Base-by-base conservation (phyloP, 2,113 vertebrate species). In the Dromiciops gliroides region DNA sequence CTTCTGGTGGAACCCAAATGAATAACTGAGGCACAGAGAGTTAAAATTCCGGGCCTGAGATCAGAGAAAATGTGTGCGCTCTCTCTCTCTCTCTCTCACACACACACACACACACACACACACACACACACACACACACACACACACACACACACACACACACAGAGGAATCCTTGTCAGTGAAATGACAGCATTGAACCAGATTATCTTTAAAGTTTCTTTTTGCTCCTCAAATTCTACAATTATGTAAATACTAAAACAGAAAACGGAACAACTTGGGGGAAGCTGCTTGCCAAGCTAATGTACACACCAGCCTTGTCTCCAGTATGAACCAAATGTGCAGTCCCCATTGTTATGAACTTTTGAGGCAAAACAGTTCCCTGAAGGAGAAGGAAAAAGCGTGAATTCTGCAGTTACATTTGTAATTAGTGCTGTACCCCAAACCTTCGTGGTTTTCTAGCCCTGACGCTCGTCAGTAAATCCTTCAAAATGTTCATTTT, bases 401-500 rank as follows among this genome's bases (percentile, higher is more conserved):
- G 89, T 89, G n/a, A 52, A 89, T 83, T 83, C n/a, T 94, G 89
- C 51, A 89, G 91, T 51, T 50, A 53, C 75, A 14, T 26, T 83
- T 91, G 88, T 92, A 89, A 95, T 95, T 93, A 96, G 94, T 90
- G 83, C 28, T 49, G 51, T 28, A 83, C 60, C 50, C 47, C 90
- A 83, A 93, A 93, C 26, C 93, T 91, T 90, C 89, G 25, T 94
- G 52, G 92, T 93, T 95, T 93, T 94, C 53, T 96, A 95, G 91
- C 89, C 97, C 95, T 96, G 50, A 94, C 60, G 67, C 90, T 89
- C 83, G 97, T 95, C 94, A 95, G 91, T 97, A 97, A 98, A 98
- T 98, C 97, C 97, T 95, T 92, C 94, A 97, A 95, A 96, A 95
- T 95, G 96, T 94, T 97, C 94, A 94, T 94, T 95, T 94, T 26